Conservation (phyloP, 2,797 vertebrate species). For the Gila robusta region DNA sequence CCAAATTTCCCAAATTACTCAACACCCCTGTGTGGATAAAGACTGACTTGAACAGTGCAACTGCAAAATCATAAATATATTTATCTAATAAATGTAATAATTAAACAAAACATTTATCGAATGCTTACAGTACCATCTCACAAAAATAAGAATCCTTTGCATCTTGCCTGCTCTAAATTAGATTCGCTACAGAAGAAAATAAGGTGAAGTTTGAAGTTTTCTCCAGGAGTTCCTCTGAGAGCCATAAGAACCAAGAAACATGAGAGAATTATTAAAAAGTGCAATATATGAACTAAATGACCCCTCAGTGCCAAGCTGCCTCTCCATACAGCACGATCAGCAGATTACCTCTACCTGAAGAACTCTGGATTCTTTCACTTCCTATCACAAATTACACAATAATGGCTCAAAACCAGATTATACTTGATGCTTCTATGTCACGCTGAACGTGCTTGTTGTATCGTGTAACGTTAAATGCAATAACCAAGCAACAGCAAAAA, state of each 20-base stretch:
- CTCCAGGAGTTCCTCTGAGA: conserved; percentile 53
- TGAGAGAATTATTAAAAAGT: conserved; percentile 57
- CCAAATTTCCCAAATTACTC: neutral
- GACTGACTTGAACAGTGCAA: neutral
- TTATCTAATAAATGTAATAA: conserved; percentile 75
- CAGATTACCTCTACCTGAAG: conserved; percentile 55
- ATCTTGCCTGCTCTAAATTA: conserved; percentile 40
- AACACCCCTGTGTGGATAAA: neutral
- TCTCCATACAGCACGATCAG: conserved; percentile 53
- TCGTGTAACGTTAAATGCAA: conserved; percentile 60
- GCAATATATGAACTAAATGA: conserved; percentile 56
- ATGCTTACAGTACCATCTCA: conserved; percentile 32
- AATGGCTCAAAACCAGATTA: conserved; percentile 59
- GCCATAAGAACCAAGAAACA: conserved; percentile 52
- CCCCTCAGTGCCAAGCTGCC: conserved; percentile 43
- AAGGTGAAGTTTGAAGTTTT: conserved; percentile 49
- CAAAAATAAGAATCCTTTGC: conserved; percentile 10
- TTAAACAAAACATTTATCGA: conserved; percentile 70
- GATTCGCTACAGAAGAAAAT: conserved; percentile 46
- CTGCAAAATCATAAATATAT: conserved; percentile 68
- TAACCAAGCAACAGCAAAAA: conserved; percentile 51
- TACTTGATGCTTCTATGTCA: conserved; percentile 50
- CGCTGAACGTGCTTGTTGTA: conserved; percentile 48
- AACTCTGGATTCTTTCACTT: conserved; percentile 53
- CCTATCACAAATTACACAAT: conserved; percentile 55